Percentiles rank a stretch among this genome's conserved stretches.
Conservation (phyloP, 1,140 invertebrate genomes). For the Drosophila repleta region DNA sequence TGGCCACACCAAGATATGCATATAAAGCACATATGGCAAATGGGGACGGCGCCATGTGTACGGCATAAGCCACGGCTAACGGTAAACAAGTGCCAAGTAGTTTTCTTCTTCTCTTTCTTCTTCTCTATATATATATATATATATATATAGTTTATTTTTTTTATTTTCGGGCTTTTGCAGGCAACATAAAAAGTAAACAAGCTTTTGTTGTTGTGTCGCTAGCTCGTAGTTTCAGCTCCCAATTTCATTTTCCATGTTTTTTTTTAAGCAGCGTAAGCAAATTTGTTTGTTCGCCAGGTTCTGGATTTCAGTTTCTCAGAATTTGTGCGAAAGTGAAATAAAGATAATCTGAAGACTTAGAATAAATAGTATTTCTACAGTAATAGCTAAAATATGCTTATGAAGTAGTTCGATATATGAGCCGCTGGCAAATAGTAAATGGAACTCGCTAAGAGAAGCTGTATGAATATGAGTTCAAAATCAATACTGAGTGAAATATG, state of each 20-base stretch:
- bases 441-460: background rate
- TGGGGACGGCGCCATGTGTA: conserved; percentile 34
- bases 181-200: conserved; percentile 18
- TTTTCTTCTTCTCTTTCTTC: conserved; percentile 5
- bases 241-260: background rate
- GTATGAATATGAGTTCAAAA: background rate
- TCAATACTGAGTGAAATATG: background rate
- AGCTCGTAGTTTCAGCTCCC: conserved; percentile 5
- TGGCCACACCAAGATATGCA: conserved; percentile 42
- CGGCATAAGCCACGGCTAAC: conserved; percentile 16
- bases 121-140: background rate
- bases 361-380: no score
- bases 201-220: conserved; percentile 5
- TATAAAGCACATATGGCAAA: conserved; percentile 39
- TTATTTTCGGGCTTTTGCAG: background rate
- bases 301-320: background rate
- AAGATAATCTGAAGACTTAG: no score
- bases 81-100: conserved; percentile 32
- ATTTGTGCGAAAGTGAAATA: background rate
- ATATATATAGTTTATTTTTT: no score
- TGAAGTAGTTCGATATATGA: background rate
- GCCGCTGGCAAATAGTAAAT: background rate
- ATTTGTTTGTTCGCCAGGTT: conserved; percentile 9
- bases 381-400: background rate
- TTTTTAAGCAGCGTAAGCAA: conserved; percentile 2